phyloP scores from a whole-genome alignment of 2,888 invertebrate species.

The Petrolisthes manimaculis region DNA sequence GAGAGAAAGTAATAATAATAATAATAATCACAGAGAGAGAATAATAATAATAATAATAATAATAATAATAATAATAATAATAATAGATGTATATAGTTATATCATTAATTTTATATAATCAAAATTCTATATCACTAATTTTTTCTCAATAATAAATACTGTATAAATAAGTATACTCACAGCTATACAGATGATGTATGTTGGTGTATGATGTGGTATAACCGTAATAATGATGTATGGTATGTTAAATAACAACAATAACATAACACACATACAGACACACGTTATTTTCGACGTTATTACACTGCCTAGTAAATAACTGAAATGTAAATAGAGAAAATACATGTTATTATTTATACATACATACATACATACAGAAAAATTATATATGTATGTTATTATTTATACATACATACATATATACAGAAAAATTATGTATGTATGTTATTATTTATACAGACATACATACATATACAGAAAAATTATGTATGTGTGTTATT shows the following conservation, averaged over 20 bases:
- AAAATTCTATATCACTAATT: too few relatives aligned
- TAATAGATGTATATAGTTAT: too few relatives aligned
- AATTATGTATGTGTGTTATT: too few relatives aligned
- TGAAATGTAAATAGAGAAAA: background rate
- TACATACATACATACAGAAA: too few relatives aligned
- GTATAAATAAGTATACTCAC: conserved; percentile 23
- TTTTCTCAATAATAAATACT: background rate
- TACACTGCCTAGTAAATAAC: conserved; percentile 49
- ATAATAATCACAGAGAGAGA: background rate
- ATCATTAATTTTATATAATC: too few relatives aligned
- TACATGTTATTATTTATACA: too few relatives aligned
- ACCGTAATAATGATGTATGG: conserved; percentile 52
- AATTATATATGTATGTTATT: too few relatives aligned
- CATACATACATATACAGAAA: too few relatives aligned
- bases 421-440: too few relatives aligned
- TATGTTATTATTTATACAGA: too few relatives aligned
- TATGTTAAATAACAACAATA: conserved; percentile 45
- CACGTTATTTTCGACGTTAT: conserved; percentile 25
- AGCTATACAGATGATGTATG: conserved; percentile 18
- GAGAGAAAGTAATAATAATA: background rate
- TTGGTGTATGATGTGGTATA: conserved; percentile 28
- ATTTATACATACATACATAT: too few relatives aligned
- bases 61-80: background rate
- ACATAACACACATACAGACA: conserved; percentile 38
- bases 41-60: background rate